Evolutionary conservation across 2,888 invertebrate species (phyloP), one percentile per base, ranked within the genome.

Genomic region (Trichopria drosophilae): DNA sequence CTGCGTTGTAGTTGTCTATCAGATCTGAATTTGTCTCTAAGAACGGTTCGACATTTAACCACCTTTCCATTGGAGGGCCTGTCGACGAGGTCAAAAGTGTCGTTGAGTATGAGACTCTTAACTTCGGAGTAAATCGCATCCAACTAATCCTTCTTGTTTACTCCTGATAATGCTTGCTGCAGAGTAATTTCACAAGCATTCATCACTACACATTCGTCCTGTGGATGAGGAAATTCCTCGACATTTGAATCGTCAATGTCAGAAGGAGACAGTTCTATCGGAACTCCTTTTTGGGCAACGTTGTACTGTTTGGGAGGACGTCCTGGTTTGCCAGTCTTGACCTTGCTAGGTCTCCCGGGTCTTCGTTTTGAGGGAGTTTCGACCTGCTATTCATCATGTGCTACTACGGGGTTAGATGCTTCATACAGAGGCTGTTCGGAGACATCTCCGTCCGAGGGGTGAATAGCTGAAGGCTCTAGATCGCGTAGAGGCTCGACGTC

Each of bases 51-150:
- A n/a, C n/a, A n/a, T n/a, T n/a, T n/a, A n/a, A n/a, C n/a, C n/a
- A n/a, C n/a, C n/a, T n/a, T n/a, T n/a, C n/a, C n/a, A n/a, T n/a
- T n/a, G n/a, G n/a, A n/a, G n/a, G n/a, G n/a, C n/a, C n/a, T n/a
- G n/a, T n/a, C n/a, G n/a, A n/a, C n/a, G n/a, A n/a, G n/a, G n/a
- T n/a, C n/a, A n/a, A n/a, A n/a, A n/a, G n/a, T n/a, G n/a, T n/a
- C n/a, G n/a, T n/a, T n/a, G n/a, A n/a, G n/a, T n/a, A n/a, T n/a
- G n/a, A n/a, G n/a, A n/a, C n/a, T n/a, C n/a, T n/a, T n/a, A n/a
- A n/a, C n/a, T n/a, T n/a, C n/a, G n/a, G n/a, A n/a, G 15, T 53
- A 39, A 6, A 58, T 45, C 15, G 48, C 47, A 10, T 58, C 39
- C n/a, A 29, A 23, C 55, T 53, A 58, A 26, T 58, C 49, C 3